Percentiles rank a stretch among this genome's conserved stretches.
Evolutionary conservation across 1,140 invertebrate genomes (phyloP).

Genomic region (Capitella teleta): DNA sequence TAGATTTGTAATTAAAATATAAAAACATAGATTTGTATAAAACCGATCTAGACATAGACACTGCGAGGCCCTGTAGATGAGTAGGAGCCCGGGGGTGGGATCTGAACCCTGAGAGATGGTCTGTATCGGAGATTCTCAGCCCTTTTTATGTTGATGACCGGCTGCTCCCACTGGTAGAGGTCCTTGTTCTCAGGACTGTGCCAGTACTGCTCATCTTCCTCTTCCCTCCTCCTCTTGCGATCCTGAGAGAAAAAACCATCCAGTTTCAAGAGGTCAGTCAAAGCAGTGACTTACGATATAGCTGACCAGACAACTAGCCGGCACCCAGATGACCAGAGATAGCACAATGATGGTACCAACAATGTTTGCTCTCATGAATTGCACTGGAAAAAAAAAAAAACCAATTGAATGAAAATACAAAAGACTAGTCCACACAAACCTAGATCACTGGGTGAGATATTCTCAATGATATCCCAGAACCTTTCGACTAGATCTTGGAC

Average conservation of each 20-base stretch:
- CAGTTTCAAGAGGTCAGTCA: background rate
- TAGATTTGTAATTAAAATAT: too few relatives aligned
- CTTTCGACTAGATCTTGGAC: slow-evolving; percentile 88
- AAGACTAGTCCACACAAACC: background rate
- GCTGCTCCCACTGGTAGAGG: too few relatives aligned
- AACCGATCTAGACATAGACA: too few relatives aligned
- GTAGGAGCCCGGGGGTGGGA: too few relatives aligned
- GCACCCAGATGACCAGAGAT: slow-evolving; percentile 84
- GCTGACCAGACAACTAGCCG: slow-evolving; percentile 44
- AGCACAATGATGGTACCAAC: slow-evolving; percentile 79
- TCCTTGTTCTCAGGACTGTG: too few relatives aligned
- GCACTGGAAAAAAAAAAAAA: slow-evolving; percentile 38
- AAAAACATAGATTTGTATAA: too few relatives aligned
- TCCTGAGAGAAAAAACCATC: background rate
- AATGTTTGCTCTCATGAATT: slow-evolving; percentile 76
- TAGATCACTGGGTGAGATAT: slow-evolving; percentile 64
- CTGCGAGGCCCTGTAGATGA: too few relatives aligned
- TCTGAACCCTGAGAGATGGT: too few relatives aligned
- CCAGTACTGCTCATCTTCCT: too few relatives aligned
- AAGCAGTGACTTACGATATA: slow-evolving; percentile 17
- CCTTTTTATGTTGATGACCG: too few relatives aligned
- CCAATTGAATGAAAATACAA: background rate
- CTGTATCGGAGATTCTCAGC: too few relatives aligned
- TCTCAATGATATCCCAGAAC: slow-evolving; percentile 93
- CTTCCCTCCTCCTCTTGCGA: too few relatives aligned